Evolutionary conservation across 2,888 invertebrate species (phyloP).

Genomic region (Odontomyia ornata): DNA sequence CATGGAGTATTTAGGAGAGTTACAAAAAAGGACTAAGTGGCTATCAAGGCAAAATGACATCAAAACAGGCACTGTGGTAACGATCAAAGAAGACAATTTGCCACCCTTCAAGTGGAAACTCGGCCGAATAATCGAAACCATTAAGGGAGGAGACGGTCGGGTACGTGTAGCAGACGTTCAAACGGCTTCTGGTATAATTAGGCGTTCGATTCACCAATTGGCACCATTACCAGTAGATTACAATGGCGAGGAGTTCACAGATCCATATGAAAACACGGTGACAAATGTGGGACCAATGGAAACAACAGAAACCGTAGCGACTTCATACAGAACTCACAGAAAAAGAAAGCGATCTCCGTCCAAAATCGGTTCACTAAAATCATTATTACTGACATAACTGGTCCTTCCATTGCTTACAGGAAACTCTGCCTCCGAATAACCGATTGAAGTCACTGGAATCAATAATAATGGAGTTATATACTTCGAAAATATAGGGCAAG

Average conservation of each 20-base stretch:
- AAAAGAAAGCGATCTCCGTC: background rate
- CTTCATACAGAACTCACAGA: background rate
- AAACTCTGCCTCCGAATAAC: background rate
- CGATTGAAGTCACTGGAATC: background rate
- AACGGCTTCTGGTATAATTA: background rate
- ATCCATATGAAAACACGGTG: background rate
- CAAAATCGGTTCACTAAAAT: background rate
- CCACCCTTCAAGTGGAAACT: slow-evolving; percentile 27
- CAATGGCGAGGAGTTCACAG: no score
- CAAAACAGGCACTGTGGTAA: background rate
- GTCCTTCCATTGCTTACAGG: background rate
- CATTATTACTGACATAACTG: background rate
- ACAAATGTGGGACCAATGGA: background rate
- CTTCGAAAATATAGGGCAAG: background rate
- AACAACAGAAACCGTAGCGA: background rate
- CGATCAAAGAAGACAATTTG: slow-evolving; percentile 26
- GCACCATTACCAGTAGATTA: slow-evolving; percentile 25
- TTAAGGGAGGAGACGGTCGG: background rate
- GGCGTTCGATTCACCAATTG: slow-evolving; percentile 13
- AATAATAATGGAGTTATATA: background rate
- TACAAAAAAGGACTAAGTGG: slow-evolving; percentile 16
- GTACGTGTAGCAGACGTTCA: slow-evolving; percentile 19
- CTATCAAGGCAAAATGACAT: background rate
- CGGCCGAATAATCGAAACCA: slow-evolving; percentile 5
- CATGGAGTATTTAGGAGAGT: background rate